Percentiles rank a stretch among this genome's conserved stretches.
These are phyloP conservation scores for Cyclina sinensis DNA, from an alignment of 1,140 invertebrate genomes.

Conservation along the genomic window DNA sequence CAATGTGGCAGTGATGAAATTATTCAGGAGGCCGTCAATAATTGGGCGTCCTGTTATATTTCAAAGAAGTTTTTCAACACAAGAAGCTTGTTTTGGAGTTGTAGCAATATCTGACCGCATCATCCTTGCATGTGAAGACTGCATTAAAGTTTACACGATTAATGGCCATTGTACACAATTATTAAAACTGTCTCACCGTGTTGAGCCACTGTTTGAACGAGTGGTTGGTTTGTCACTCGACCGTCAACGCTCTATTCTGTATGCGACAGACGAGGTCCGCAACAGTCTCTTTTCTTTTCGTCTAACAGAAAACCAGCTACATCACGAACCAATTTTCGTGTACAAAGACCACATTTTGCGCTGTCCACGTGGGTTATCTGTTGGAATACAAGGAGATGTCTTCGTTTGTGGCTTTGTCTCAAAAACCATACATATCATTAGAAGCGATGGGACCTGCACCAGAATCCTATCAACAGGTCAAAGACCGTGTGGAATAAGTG, in stretches of 20 bases:
- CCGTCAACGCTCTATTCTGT: background rate
- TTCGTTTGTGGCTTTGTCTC: conserved; percentile 43
- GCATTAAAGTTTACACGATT: conserved; percentile 27
- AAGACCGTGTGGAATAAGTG: conserved; percentile 17
- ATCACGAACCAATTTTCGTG: background rate
- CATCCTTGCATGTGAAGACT: conserved; percentile 41
- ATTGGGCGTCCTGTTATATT: background rate
- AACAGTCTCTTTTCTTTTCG: conserved; percentile 4
- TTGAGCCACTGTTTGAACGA: conserved; percentile 12
- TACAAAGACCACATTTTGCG: conserved; percentile 9
- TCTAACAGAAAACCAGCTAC: background rate
- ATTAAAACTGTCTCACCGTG: conserved; percentile 5
- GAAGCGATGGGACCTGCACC: background rate
- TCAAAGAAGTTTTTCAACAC: background rate
- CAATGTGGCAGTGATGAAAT: background rate
- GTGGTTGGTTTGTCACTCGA: conserved; percentile 31
- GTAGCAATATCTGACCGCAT: background rate
- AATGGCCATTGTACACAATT: background rate
- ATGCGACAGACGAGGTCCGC: conserved; percentile 31
- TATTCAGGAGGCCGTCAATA: conserved; percentile 41
- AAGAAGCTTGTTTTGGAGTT: conserved; percentile 36
- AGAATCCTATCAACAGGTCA: conserved; percentile 9
- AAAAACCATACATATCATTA: conserved; percentile 32
- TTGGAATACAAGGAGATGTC: background rate
- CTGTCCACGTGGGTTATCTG: conserved; percentile 7